phyloP scores from a whole-genome alignment of 2,113 vertebrate genomes.

The Oostethus manadensis region DNA sequence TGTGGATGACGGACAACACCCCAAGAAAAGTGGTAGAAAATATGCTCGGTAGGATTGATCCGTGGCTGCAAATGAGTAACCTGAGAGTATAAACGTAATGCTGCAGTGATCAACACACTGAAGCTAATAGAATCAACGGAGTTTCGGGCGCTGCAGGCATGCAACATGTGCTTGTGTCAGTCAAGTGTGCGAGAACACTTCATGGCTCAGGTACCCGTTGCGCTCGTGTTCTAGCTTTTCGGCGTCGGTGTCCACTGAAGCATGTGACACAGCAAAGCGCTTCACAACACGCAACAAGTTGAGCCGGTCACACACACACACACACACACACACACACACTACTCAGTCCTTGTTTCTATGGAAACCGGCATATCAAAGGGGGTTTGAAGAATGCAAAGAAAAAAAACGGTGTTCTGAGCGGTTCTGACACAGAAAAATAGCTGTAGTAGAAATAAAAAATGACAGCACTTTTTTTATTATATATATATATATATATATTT shows the following conservation, averaged over 20 bases:
- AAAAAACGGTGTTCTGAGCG: slow-evolving; percentile 36
- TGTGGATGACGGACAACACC: no score
- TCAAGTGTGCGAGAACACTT: no score
- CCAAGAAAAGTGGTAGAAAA: no score
- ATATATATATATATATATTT: no score
- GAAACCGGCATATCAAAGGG: slow-evolving; percentile 61
- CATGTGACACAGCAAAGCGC: slow-evolving; percentile 20
- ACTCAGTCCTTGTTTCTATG: slow-evolving; percentile 55
- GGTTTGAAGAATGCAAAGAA: slow-evolving; percentile 51
- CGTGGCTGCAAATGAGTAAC: slow-evolving; percentile 35
- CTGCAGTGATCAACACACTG: slow-evolving; percentile 17
- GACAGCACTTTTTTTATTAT: slow-evolving; percentile 15
- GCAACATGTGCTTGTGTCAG: no score
- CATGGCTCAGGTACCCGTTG: neutral
- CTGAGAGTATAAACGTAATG: slow-evolving; percentile 8
- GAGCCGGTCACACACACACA: slow-evolving; percentile 38
- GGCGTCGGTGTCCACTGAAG: slow-evolving; percentile 25
- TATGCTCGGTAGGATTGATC: no score
- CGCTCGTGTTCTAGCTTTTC: neutral
- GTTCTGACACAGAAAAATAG: slow-evolving; percentile 33
- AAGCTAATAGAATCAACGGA: neutral
- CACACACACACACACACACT: neutral
- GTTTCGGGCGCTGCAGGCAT: no score
- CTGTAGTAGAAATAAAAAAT: slow-evolving; percentile 21
- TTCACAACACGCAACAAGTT: slow-evolving; percentile 56